phyloP scores from a whole-genome alignment of 1,140 invertebrate species.

The Hyles euphorbiae region DNA sequence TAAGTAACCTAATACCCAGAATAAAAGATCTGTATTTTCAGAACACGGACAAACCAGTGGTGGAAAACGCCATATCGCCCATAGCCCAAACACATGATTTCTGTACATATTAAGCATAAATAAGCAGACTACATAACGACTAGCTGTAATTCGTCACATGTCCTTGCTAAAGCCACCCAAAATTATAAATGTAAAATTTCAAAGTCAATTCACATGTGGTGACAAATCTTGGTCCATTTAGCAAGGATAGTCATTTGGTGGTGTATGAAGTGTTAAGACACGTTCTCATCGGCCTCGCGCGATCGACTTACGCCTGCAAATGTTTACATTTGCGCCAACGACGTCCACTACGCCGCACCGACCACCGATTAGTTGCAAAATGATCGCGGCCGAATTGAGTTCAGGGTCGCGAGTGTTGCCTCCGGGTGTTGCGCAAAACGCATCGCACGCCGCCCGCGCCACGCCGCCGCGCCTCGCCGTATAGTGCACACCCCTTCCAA shows the following conservation, averaged over 20 bases:
- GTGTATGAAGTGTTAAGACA: conserved; percentile 44
- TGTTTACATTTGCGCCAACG: conserved; percentile 71
- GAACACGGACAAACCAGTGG: too few species aligned
- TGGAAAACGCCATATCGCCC: too few species aligned
- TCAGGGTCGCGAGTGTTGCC: conserved; percentile 65
- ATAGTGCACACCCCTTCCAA: too few species aligned
- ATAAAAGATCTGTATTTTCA: too few species aligned
- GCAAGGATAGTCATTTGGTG: conserved; percentile 49
- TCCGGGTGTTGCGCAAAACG: conserved; percentile 66
- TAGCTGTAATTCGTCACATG: too few species aligned
- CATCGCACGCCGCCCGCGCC: conserved; percentile 25
- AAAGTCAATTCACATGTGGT: conserved; percentile 8
- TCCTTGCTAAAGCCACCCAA: too few species aligned
- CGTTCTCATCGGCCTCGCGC: conserved; percentile 60
- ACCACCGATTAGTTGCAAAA: conserved; percentile 72
- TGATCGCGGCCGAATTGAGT: conserved; percentile 68
- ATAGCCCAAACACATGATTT: too few species aligned
- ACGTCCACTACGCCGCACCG: conserved; percentile 45
- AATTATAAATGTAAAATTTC: too few species aligned
- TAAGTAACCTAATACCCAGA: too few species aligned
- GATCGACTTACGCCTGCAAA: conserved; percentile 62
- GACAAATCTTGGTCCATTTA: conserved; percentile 19
- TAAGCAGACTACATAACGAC: too few species aligned
- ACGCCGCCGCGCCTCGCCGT: too few species aligned
- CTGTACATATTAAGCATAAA: too few species aligned